These are phyloP conservation scores for Zaprionus camerounensis DNA, from an alignment of 1,140 invertebrate genomes.

Conservation along the genomic window DNA sequence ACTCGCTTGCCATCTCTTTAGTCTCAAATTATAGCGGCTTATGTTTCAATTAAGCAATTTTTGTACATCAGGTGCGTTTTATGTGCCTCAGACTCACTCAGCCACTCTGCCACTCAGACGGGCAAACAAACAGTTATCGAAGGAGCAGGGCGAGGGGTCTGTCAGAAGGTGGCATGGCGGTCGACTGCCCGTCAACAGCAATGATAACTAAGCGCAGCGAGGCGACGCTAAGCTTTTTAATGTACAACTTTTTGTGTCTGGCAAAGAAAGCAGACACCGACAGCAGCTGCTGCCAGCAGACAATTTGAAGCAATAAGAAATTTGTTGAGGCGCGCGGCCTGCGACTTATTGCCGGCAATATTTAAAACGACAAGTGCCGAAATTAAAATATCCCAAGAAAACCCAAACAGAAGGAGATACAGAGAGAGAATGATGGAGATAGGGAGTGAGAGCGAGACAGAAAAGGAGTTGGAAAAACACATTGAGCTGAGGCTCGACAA, in stretches of 20 bases:
- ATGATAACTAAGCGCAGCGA: constrained; percentile 51
- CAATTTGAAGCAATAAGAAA: constrained; percentile 56
- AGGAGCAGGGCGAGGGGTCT: not conserved
- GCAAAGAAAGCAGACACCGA: not conserved
- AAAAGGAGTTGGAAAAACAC: not conserved
- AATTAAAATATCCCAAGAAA: constrained; percentile 52
- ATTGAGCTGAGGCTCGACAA: constrained; percentile 10
- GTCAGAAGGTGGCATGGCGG: not conserved
- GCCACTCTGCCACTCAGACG: constrained; percentile 44
- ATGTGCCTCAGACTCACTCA: constrained; percentile 40
- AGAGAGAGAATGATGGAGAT: not conserved
- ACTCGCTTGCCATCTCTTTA: constrained; percentile 36
- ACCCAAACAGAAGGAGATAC: not conserved
- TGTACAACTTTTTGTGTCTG: constrained; percentile 49
- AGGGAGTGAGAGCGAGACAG: not conserved
- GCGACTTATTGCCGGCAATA: constrained; percentile 38
- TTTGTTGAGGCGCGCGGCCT: constrained; percentile 17
- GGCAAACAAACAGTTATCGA: constrained; percentile 16
- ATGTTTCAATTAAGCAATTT: constrained; percentile 82
- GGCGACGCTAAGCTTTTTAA: constrained; percentile 68
- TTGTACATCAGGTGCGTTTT: constrained; percentile 79
- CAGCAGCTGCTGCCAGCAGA: constrained; percentile 63
- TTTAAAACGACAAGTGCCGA: constrained; percentile 59
- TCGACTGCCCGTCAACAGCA: constrained; percentile 32
- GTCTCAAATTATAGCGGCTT: constrained; percentile 69